Evolutionary conservation across 2,888 invertebrate genomes (phyloP).

Genomic region (Nesidiocoris tenuis): DNA sequence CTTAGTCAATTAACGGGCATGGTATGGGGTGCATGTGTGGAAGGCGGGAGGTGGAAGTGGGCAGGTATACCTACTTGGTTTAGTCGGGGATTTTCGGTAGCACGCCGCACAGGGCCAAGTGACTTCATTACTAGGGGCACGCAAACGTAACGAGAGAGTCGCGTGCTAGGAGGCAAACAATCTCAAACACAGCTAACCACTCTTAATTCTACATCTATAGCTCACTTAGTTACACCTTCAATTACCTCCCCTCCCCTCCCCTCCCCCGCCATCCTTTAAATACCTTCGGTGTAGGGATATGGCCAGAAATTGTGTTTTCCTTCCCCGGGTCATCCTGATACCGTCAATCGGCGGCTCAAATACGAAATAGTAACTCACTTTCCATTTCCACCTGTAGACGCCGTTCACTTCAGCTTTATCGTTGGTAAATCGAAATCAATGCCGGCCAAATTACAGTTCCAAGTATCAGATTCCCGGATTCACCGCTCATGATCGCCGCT

Average conservation of each 20-base stretch:
- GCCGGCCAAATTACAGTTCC: neutral
- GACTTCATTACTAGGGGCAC: slow-evolving; percentile 44
- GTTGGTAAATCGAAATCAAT: neutral
- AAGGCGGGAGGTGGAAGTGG: neutral
- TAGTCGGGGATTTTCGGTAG: slow-evolving; percentile 31
- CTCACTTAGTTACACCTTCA: slow-evolving; percentile 46
- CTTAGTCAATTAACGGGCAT: slow-evolving; percentile 44
- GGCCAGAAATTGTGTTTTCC: no score
- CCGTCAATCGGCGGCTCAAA: neutral
- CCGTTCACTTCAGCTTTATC: neutral
- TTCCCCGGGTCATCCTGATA: neutral
- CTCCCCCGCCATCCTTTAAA: neutral
- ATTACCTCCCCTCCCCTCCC: slow-evolving; percentile 10
- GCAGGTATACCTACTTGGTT: neutral
- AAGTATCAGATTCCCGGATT: no score
- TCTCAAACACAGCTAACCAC: slow-evolving; percentile 45
- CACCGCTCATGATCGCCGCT: no score
- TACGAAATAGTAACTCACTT: neutral
- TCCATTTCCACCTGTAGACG: neutral
- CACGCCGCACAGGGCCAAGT: slow-evolving; percentile 36
- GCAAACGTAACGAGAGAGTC: slow-evolving; percentile 42
- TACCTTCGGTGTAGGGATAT: no score
- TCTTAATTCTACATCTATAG: slow-evolving; percentile 45
- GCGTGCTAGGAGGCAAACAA: slow-evolving; percentile 40
- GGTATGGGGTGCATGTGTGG: neutral